Conservation (phyloP, 2,888 invertebrate species). For the Phrixothrix hirtus region DNA sequence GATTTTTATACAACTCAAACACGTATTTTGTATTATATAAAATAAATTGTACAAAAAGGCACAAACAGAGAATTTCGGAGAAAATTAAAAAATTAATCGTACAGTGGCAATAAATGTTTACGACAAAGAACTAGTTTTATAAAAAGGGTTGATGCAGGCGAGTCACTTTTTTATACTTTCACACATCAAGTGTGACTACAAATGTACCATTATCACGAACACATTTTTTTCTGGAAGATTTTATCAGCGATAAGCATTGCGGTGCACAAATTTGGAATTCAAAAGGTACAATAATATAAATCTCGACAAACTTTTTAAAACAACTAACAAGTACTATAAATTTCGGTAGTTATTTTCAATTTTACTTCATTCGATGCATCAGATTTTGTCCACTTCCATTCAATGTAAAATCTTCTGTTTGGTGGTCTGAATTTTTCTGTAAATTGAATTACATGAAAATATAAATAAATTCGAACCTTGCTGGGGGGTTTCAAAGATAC, state of each 20-base stretch:
- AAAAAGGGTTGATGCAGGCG: slow-evolving; percentile 16
- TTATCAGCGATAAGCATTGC: slow-evolving; percentile 33
- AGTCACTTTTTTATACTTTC: slow-evolving; percentile 34
- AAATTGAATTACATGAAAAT: slow-evolving; percentile 21
- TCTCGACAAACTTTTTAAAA: slow-evolving; percentile 36
- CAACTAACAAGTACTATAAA: slow-evolving; percentile 44
- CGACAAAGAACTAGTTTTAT: slow-evolving; percentile 18
- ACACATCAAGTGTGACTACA: slow-evolving; percentile 50
- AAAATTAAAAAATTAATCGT: slow-evolving; percentile 14
- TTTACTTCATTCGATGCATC: slow-evolving; percentile 34
- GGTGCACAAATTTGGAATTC: slow-evolving; percentile 38
- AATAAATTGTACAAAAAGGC: slow-evolving; percentile 2
- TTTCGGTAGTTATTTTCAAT: slow-evolving; percentile 39
- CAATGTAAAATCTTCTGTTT: slow-evolving; percentile 37
- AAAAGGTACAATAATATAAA: slow-evolving; percentile 26
- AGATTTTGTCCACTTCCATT: slow-evolving; percentile 39
- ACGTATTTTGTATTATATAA: no score
- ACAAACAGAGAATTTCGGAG: neutral
- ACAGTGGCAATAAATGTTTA: neutral
- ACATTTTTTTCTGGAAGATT: slow-evolving; percentile 42
- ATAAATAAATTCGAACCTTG: slow-evolving; percentile 15
- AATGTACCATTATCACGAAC: slow-evolving; percentile 50
- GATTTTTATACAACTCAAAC: no score
- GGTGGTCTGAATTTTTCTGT: slow-evolving; percentile 30
- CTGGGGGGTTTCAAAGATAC: slow-evolving; percentile 6